Percentiles rank a stretch among this genome's conserved stretches.
phyloP scores from a whole-genome alignment of 2,113 vertebrate species.

The Cyphomyrus plagiostoma region DNA sequence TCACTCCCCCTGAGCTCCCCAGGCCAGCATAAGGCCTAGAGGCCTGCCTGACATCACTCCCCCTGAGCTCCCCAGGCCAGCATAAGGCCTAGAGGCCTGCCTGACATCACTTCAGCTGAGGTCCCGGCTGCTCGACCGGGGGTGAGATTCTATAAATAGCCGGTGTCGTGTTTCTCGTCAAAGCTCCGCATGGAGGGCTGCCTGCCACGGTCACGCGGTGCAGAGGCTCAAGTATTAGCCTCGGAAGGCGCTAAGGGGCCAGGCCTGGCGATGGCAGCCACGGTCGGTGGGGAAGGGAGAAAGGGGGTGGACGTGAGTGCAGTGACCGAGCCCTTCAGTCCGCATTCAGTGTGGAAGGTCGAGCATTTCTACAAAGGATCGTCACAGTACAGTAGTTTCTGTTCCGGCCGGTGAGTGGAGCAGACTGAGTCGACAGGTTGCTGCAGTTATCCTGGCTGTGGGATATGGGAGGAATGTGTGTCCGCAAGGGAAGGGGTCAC shows the following conservation, averaged over 20 bases:
- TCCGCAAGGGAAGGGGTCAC: slow-evolving; percentile 54
- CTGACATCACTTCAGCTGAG: neutral
- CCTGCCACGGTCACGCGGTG: neutral
- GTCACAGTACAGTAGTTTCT: neutral
- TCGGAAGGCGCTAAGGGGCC: neutral
- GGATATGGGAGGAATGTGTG: slow-evolving; percentile 54
- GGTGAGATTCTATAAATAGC: slow-evolving; percentile 24
- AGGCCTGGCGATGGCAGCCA: neutral
- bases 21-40: too few species aligned
- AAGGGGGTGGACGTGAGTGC: neutral
- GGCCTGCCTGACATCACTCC: too few species aligned
- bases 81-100: neutral
- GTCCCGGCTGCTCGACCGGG: neutral
- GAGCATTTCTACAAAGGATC: neutral
- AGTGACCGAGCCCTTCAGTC: neutral
- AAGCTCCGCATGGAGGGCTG: slow-evolving; percentile 14
- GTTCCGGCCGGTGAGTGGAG: neutral
- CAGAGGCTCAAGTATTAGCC: slow-evolving; percentile 36
- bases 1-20: too few species aligned
- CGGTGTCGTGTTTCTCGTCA: slow-evolving; percentile 52
- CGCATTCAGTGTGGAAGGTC: neutral
- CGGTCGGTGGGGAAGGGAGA: neutral
- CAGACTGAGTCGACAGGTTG: too few species aligned
- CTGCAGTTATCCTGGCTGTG: slow-evolving; percentile 36
- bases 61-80: neutral